Conservation (phyloP, 2,888 invertebrate species). For the Tupiocoris notatus region DNA sequence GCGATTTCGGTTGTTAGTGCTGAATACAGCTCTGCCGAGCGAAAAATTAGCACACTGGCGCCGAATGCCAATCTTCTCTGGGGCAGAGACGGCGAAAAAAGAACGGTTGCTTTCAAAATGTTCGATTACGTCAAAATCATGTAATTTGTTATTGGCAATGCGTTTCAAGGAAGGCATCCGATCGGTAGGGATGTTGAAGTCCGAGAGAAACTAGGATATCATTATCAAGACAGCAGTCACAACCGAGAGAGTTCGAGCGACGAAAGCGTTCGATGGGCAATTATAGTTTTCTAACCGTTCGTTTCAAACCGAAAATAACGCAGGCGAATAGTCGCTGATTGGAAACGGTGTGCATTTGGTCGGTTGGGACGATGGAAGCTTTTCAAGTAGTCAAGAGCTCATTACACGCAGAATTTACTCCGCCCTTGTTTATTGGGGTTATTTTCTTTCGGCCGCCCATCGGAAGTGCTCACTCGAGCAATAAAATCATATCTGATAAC, state of each 20-base stretch:
- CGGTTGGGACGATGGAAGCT: no score
- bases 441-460: no score
- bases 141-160: slow-evolving; percentile 30
- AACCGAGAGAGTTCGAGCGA: not conserved
- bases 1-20: no score
- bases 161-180: slow-evolving; percentile 23
- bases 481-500: no score
- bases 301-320: not conserved
- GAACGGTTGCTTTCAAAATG: slow-evolving; percentile 13
- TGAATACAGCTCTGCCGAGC: not conserved
- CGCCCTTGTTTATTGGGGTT: no score
- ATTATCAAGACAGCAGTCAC: slow-evolving; percentile 3
- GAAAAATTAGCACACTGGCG: no score
- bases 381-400: no score
- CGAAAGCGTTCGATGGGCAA: not conserved
- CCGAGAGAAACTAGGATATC: slow-evolving; percentile 25
- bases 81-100: slow-evolving; percentile 15
- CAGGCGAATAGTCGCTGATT: not conserved
- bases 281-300: not conserved
- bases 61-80: not conserved
- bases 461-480: no score
- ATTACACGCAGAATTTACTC: no score
- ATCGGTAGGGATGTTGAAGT: not conserved
- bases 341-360: no score
- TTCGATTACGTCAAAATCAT: slow-evolving; percentile 31